Evolutionary conservation across 2,888 invertebrate genomes (phyloP), one percentile per base, ranked within the genome.

Genomic region (Brenthis daphne): DNA sequence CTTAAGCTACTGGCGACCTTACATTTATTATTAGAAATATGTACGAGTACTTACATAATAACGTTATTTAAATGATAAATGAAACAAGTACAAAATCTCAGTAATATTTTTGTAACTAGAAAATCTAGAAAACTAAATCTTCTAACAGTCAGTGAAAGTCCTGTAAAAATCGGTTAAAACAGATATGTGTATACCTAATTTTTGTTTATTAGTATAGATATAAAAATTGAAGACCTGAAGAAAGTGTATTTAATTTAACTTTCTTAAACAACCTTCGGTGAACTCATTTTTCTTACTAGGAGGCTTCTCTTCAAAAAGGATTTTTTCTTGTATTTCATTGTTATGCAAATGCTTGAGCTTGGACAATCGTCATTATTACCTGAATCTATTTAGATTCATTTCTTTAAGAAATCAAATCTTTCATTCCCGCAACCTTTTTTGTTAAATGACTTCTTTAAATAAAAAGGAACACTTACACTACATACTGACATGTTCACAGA

Each of bases 221-320:
- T 8, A 11, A 43, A 8, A 43, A 11, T 43, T 43, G 11, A 43
- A 43, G 11, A 11, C 11, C 37, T 43, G 2, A 43, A 43, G 8
- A 11, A 8, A 43, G 11, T 43, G 37, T 43, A 43, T 58, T 85
- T 84, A 87, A 87, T 85, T 85, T 84, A 82, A 82, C 79, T 85
- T 77, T 77, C 53, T 76, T 74, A 84, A 82, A 75, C 79, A 76
- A 78, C 78, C 79, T 75, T 75, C 77, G 78, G 77, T 80, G 78
- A 78, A 75, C 78, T 75, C 72, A 77, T 76, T 81, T 80, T 63
- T 53, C 57, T 54, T 53, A 56, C 16, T 24, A 37, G 80, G 77
- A 81, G 79, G 84, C 79, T 83, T 85, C 78, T 85, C 84, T 81
- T 70, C 73, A 74, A 81, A 83, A 82, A 79, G 83, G 84, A 82